Evolutionary conservation across 1,140 invertebrate genomes (phyloP).

Genomic region (Drosophila kepulauana): DNA sequence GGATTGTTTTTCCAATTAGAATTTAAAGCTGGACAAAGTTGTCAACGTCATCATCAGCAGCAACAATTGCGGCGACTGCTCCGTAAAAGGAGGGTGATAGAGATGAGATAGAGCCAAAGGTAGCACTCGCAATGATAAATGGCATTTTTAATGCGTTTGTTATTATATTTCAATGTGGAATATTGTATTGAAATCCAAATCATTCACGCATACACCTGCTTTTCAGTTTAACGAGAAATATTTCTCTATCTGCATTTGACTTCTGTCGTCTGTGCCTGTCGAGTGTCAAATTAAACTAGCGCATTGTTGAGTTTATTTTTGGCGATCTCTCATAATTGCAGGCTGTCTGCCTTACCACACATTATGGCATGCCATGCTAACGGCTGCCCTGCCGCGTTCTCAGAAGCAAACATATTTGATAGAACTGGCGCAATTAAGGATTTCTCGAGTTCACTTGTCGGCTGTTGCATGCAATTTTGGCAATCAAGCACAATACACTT

Average conservation of each 20-base stretch:
- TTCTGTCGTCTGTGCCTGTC: slow-evolving; percentile 6
- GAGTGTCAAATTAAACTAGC: slow-evolving; percentile 57
- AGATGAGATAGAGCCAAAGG: not conserved
- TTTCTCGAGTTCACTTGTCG: slow-evolving; percentile 39
- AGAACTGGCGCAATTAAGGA: slow-evolving; percentile 73
- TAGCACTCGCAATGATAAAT: not conserved
- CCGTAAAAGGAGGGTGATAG: not conserved
- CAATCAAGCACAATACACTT: not conserved
- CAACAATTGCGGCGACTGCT: slow-evolving; percentile 1
- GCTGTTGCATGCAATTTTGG: slow-evolving; percentile 2
- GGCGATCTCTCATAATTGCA: slow-evolving; percentile 78
- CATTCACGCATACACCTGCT: slow-evolving; percentile 26
- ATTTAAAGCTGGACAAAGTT: slow-evolving; percentile 51
- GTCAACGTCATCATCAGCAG: slow-evolving; percentile 67
- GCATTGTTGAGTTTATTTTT: slow-evolving; percentile 77
- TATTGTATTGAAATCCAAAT: slow-evolving; percentile 15
- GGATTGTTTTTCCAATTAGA: slow-evolving; percentile 54
- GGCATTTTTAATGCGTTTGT: not conserved
- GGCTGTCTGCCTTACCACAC: slow-evolving; percentile 44
- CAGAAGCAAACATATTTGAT: slow-evolving; percentile 12
- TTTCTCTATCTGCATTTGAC: not conserved
- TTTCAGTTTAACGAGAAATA: slow-evolving; percentile 7
- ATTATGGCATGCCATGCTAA: slow-evolving; percentile 36
- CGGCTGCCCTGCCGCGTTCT: not conserved
- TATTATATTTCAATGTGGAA: not conserved